Percentiles rank a stretch among this genome's conserved stretches.
These are phyloP conservation scores for Cremastinae sp. DNA, from an alignment of 2,888 invertebrate species.

Conservation along the genomic window DNA sequence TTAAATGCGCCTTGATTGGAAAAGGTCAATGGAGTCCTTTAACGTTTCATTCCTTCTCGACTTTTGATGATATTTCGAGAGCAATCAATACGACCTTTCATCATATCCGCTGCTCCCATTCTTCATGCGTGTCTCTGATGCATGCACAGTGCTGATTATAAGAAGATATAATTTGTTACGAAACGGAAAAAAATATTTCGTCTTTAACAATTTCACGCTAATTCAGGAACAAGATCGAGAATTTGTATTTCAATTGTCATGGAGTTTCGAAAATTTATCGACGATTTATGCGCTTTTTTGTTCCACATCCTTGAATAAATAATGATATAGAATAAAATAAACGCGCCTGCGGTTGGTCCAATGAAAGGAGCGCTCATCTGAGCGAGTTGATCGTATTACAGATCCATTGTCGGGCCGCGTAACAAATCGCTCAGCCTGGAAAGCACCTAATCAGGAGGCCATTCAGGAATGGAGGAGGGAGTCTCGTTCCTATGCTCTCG, in stretches of 20 bases:
- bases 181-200: no score
- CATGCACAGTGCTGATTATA: no score
- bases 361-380: conserved; percentile 19
- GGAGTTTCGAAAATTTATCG: neutral
- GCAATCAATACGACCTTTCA: neutral
- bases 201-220: no score
- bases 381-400: conserved; percentile 62
- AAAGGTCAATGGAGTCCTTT: conserved; percentile 20
- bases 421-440: conserved; percentile 64
- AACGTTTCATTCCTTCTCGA: neutral
- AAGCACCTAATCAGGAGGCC: conserved; percentile 65
- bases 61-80: neutral
- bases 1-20: conserved; percentile 42
- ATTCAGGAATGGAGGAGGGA: conserved; percentile 62
- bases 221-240: no score
- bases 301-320: conserved; percentile 15
- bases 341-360: conserved; percentile 7
- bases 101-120: neutral
- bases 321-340: conserved; percentile 11
- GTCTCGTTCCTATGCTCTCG: conserved; percentile 38
- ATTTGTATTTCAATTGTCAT: neutral
- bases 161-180: no score
- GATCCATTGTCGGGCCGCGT: conserved; percentile 63
- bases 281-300: neutral
- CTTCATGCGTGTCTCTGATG: no score